Conservation (phyloP, 2,113 vertebrate species). For the Vulpes vulpes region DNA sequence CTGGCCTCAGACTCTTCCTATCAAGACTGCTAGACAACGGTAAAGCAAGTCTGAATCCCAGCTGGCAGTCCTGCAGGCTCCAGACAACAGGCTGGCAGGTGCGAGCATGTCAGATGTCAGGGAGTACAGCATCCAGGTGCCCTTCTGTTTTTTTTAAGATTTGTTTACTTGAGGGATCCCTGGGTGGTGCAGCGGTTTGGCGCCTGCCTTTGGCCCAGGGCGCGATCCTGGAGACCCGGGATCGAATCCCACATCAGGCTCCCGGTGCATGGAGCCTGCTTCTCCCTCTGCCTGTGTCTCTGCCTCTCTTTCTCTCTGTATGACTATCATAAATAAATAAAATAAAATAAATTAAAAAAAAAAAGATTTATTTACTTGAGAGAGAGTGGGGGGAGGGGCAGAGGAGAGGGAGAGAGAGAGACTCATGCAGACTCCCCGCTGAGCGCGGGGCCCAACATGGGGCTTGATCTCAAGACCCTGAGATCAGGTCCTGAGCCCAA, state of each 20-base stretch:
- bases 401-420: background rate
- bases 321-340: no score
- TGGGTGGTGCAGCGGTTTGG: no score
- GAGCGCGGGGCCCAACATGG: background rate
- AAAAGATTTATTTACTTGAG: background rate
- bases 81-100: background rate
- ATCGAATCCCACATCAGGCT: no score
- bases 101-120: background rate
- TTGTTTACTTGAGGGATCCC: background rate
- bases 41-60: background rate
- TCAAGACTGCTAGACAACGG: background rate
- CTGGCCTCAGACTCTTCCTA: background rate
- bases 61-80: background rate
- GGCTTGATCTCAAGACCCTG: background rate
- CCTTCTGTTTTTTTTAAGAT: background rate
- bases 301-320: no score
- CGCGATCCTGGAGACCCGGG: no score
- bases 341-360: no score
- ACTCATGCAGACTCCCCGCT: background rate
- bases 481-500: background rate
- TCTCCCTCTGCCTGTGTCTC: no score
- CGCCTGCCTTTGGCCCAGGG: no score
- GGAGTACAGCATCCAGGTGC: background rate
- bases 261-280: no score
- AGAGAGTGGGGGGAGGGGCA: background rate